Evolutionary conservation across 2,797 vertebrate species (phyloP), one percentile per base, ranked within the genome.

Genomic region (Danio kyathit): DNA sequence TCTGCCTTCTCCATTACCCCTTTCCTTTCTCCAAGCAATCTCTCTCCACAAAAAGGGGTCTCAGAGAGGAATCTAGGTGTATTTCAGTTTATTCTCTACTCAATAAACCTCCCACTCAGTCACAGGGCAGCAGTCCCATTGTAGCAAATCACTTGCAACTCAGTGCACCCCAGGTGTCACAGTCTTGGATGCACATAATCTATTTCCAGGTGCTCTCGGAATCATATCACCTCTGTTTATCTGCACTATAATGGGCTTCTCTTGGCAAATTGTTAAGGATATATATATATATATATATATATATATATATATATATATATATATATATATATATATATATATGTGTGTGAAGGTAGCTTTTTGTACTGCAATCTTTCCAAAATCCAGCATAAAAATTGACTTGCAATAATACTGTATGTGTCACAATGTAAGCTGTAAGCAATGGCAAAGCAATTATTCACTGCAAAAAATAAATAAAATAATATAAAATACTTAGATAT

Each of bases 51-150:
- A 69, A 85, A 85, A 85, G 66, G 84, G 63, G 65, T 87, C 84
- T 85, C 76, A 79, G 75, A 88, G 83, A 87, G 86, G 86, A 93
- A 88, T 83, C 84, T 74, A 86, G 85, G 86, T 74, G 73, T 91
- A 89, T 76, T 21, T 82, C 79, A 65, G 83, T 81, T 84, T 72
- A 86, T 87, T 72, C 65, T 69, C 81, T 85, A 92, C 89, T 87
- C 52, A 71, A 69, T 66, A 79, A 77, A 87, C 85, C 72, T 54
- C 51, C 65, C 81, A 86, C 82, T 85, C 83, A 65, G 80, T 76
- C 84, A 73, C 87, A 73, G 66, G 76, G 69, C 56, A 21, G 59
- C 49, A 75, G 81, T 76, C 63, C 86, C 78, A 81, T 77, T 80
- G 88, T 85, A 80, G 75, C 83, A 84, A 84, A 65, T 72, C 79